Evolutionary conservation across 2,888 invertebrate species (phyloP).

Genomic region (Athalia circularis): DNA sequence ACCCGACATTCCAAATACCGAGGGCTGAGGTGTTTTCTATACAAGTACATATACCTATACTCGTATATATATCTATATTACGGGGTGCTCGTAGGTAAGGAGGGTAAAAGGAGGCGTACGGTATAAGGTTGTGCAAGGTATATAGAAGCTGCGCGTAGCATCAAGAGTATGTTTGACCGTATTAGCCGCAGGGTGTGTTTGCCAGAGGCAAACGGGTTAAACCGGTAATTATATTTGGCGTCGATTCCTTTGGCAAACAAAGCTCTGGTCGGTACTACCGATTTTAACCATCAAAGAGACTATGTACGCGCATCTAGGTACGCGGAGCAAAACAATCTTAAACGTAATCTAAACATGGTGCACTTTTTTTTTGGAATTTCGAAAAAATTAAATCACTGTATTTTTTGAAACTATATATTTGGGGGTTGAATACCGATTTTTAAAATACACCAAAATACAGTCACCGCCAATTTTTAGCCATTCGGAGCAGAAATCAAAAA

Average conservation of each 20-base stretch:
- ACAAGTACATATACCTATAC: neutral
- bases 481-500: too few species aligned
- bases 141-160: slow-evolving; percentile 1
- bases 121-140: slow-evolving; percentile 2
- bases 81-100: neutral
- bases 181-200: slow-evolving; percentile 64
- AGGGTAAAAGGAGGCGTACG: slow-evolving; percentile 1
- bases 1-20: slow-evolving; percentile 14
- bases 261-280: slow-evolving; percentile 52
- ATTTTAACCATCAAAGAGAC: slow-evolving; percentile 21
- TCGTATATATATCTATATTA: neutral
- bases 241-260: slow-evolving; percentile 68
- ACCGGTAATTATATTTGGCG: slow-evolving; percentile 71
- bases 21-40: neutral
- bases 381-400: too few species aligned
- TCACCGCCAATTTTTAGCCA: too few species aligned
- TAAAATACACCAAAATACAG: too few species aligned
- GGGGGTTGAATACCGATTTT: too few species aligned
- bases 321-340: slow-evolving; percentile 7
- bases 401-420: too few species aligned
- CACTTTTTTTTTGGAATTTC: too few species aligned
- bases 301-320: neutral
- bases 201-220: slow-evolving; percentile 65
- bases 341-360: neutral
- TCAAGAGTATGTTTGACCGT: slow-evolving; percentile 58